These are phyloP conservation scores for Bradypus variegatus DNA, from an alignment of 2,797 vertebrate species.

Conservation along the genomic window DNA sequence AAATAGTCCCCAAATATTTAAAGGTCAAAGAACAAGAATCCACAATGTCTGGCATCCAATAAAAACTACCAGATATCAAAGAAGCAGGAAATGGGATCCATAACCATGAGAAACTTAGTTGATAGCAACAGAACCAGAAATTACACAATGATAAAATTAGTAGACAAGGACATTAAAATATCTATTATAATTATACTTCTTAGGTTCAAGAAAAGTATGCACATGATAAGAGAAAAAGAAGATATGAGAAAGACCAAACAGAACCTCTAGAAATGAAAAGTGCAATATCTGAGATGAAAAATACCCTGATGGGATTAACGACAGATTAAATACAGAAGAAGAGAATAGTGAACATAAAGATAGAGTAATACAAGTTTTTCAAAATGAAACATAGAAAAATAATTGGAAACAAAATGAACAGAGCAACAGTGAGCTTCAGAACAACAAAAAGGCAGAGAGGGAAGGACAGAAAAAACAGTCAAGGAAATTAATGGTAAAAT, in stretches of 20 bases:
- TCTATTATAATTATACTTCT: no score
- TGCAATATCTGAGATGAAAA: no score
- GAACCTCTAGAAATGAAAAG: background rate
- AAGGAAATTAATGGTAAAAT: background rate
- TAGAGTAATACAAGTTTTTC: background rate
- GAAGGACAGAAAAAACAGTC: background rate
- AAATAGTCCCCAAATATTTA: background rate
- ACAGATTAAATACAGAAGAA: background rate
- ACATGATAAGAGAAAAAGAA: background rate
- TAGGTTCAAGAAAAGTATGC: no score
- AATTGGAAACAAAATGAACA: background rate
- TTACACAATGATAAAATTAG: no score
- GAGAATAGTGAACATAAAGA: background rate
- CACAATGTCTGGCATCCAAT: background rate
- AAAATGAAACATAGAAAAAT: background rate
- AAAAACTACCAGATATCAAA: background rate
- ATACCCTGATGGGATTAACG: no score
- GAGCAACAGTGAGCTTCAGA: background rate
- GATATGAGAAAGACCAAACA: background rate
- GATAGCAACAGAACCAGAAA: background rate
- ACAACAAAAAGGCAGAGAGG: background rate
- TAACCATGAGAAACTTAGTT: background rate
- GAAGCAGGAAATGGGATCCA: background rate
- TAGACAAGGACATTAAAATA: background rate
- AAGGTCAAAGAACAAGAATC: background rate